phyloP scores from a whole-genome alignment of 2,797 vertebrate genomes.

The Sandelia bainsii region DNA sequence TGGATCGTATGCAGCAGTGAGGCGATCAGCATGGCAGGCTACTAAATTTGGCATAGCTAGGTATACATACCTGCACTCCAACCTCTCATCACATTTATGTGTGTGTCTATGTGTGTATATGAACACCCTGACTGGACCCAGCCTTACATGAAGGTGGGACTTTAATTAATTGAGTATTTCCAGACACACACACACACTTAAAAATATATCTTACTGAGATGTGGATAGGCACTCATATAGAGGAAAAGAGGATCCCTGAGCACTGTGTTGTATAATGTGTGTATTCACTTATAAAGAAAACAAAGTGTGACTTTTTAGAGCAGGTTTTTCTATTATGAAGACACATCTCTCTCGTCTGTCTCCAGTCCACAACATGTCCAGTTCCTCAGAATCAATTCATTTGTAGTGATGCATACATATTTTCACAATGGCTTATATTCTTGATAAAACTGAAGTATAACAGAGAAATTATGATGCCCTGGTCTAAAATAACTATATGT shows the following conservation, averaged over 20 bases:
- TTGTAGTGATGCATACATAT: no score
- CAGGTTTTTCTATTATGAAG: no score
- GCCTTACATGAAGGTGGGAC: slow-evolving; percentile 37
- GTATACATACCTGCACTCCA: neutral
- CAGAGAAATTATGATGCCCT: no score
- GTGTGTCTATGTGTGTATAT: neutral
- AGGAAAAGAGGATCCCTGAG: neutral
- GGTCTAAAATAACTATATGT: no score
- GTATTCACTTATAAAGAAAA: neutral
- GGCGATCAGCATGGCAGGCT: neutral
- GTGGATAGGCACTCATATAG: slow-evolving; percentile 49
- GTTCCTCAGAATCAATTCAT: no score
- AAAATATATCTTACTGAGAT: slow-evolving; percentile 36
- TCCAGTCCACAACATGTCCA: no score
- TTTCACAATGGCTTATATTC: no score
- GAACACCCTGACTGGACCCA: slow-evolving; percentile 41
- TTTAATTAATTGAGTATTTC: slow-evolving; percentile 48
- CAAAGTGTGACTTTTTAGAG: neutral
- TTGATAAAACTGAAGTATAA: no score
- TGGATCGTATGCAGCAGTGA: neutral
- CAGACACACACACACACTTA: slow-evolving; percentile 40
- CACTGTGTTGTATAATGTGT: neutral
- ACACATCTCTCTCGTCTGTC: no score
- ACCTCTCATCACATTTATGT: slow-evolving; percentile 34
- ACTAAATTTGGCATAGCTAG: slow-evolving; percentile 4